These are phyloP conservation scores for Pelusios castaneus DNA, from an alignment of 2,113 vertebrate species.

Conservation along the genomic window DNA sequence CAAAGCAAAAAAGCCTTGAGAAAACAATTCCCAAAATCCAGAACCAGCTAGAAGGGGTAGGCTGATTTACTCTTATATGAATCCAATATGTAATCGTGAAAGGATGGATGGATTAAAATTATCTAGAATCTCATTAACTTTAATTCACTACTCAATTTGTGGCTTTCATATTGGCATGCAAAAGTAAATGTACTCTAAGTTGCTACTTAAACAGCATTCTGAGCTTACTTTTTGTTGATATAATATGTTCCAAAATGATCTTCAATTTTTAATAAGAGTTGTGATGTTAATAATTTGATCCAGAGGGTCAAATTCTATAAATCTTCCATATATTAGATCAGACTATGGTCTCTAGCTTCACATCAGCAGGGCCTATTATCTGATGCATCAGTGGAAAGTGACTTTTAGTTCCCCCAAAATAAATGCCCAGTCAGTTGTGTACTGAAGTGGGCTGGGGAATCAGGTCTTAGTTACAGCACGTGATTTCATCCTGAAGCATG, in stretches of 20 bases:
- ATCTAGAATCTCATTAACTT: background rate
- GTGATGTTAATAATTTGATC: background rate
- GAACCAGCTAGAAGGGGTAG: background rate
- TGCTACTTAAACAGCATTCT: background rate
- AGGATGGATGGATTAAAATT: background rate
- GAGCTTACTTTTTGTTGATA: background rate
- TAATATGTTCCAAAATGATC: background rate
- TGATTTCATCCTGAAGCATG: background rate
- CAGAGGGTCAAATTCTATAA: background rate
- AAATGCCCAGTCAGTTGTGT: background rate
- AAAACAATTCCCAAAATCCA: background rate
- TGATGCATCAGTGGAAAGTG: background rate
- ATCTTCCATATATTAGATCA: background rate
- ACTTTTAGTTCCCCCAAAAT: background rate
- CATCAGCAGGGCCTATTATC: background rate
- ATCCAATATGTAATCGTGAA: background rate
- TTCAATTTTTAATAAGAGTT: background rate
- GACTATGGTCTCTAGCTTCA: background rate
- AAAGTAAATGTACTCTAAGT: background rate
- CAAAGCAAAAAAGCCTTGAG: background rate
- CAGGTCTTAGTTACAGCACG: background rate
- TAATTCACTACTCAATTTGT: background rate
- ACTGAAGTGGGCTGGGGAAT: background rate
- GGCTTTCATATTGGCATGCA: background rate
- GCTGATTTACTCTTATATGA: background rate